A percentile compares a stretch with the other conserved stretches of the same genome.
phyloP scores from a whole-genome alignment of 2,888 invertebrate species.

The Pyrocoelia pectoralis region DNA sequence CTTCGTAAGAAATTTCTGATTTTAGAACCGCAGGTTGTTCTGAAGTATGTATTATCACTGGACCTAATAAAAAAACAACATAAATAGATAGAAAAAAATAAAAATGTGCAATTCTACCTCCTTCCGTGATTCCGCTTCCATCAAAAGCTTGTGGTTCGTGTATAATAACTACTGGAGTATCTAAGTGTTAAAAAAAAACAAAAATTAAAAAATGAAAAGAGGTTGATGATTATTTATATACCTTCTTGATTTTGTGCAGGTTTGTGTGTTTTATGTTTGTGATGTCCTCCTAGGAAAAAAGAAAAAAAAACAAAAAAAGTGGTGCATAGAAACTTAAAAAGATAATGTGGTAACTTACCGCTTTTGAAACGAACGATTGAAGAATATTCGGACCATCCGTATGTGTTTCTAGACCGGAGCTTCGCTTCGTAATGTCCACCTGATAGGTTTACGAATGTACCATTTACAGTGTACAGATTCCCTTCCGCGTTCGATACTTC shows the following conservation, averaged over 20 bases:
- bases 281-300: constrained; percentile 7
- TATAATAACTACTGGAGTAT: constrained; percentile 8
- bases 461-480: constrained; percentile 55
- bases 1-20: constrained; percentile 11
- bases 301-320: constrained; percentile 8
- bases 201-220: background rate
- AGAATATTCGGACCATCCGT: constrained; percentile 61
- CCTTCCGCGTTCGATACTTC: constrained; percentile 48
- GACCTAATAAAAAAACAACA: constrained; percentile 11
- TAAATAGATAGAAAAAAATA: background rate
- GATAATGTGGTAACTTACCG: constrained; percentile 49
- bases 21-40: background rate
- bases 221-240: background rate
- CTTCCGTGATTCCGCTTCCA: constrained; percentile 20
- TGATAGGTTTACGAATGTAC: constrained; percentile 55
- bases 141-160: constrained; percentile 11
- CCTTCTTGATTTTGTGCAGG: constrained; percentile 1
- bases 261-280: constrained; percentile 11
- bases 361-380: constrained; percentile 55
- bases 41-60: background rate
- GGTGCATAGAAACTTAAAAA: background rate
- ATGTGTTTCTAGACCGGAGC: constrained; percentile 57
- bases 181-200: background rate
- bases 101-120: constrained; percentile 13
- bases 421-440: constrained; percentile 60